Base-by-base conservation (phyloP, 92 coral and sea anemone genomes). In the Plumapathes pennacea region DNA sequence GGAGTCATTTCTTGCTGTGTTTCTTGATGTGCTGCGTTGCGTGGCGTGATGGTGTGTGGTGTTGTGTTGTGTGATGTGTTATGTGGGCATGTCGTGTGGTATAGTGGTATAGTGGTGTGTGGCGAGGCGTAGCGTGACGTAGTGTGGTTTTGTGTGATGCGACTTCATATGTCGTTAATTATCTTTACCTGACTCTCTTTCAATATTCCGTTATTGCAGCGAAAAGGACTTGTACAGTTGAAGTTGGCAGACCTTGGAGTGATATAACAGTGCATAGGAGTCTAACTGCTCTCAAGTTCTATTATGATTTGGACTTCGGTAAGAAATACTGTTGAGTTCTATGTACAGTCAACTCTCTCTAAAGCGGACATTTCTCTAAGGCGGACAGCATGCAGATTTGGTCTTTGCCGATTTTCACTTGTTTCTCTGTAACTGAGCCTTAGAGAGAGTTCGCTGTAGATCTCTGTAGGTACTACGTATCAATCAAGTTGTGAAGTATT, bases 251-350 rank as follows among this genome's bases (percentile, higher is more conserved):
- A 69, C 99, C 99, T 3, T 94, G 99, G 99, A 83, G 75, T 10
- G 75, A 84, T 49, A 50, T 89, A 67, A 59, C 46, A 9, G 83
- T 94, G 28, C 81, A 78, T 25, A 64, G 99, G 38, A 90, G 88
- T 60, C 66, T 94, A 36, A 84, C 85, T 18, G 85, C 96, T 4
- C 72, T 94, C 15, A 94, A 94, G 62, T 94, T 60, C 71, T 94
- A 66, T 61, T 90, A 94, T 51, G 99, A 94, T 69, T 63, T 94
- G 40, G 83, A 80, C 32, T 85, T 94, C 64, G 98, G 98, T 89
- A 84, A 33, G 79, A 60, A 5, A 0, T 7, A 2, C 9, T 46
- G 10, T 20, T n/a, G n/a, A n/a, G n/a, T n/a, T n/a, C n/a, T n/a
- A n/a, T n/a, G n/a, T n/a, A n/a, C n/a, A n/a, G n/a, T n/a, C n/a